Percentiles rank a stretch among this genome's conserved stretches.
phyloP scores from a whole-genome alignment of 1,140 invertebrate species.

The Calephelis nemesis region DNA sequence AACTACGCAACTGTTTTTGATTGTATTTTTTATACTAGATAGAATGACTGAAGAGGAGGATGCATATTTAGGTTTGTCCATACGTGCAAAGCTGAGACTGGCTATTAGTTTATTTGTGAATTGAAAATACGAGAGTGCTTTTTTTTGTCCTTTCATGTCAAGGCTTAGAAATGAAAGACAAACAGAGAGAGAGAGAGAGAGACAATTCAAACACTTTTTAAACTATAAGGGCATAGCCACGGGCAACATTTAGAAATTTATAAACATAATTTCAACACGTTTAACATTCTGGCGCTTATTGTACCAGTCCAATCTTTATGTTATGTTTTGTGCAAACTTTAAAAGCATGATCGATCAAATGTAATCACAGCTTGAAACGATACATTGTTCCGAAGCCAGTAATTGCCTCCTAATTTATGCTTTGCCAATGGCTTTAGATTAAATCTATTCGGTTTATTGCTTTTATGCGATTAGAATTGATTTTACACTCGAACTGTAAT shows the following conservation, averaged over 20 bases:
- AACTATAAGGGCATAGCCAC: no score
- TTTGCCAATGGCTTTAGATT: constrained; percentile 13
- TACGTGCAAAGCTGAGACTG: no score
- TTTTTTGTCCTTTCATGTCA: no score
- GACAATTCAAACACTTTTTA: no score
- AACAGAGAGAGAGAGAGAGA: no score
- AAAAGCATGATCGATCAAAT: constrained; percentile 16
- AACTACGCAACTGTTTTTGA: no score
- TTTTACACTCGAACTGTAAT: constrained; percentile 2
- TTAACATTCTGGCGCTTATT: constrained; percentile 2
- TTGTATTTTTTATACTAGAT: no score
- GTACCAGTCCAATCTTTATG: not conserved
- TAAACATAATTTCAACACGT: not conserved
- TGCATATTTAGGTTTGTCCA: no score
- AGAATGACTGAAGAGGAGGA: no score
- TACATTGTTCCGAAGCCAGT: constrained; percentile 13
- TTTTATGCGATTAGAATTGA: constrained; percentile 9
- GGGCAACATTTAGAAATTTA: not conserved
- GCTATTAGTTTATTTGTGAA: no score
- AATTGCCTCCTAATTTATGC: constrained; percentile 18
- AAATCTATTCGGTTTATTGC: constrained; percentile 10
- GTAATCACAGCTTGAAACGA: constrained; percentile 14
- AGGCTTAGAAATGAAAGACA: no score
- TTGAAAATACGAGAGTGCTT: no score
- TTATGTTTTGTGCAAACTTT: constrained; percentile 2